Evolutionary conservation across 2,888 invertebrate species (phyloP).

Genomic region (Aphidoletes aphidimyza): DNA sequence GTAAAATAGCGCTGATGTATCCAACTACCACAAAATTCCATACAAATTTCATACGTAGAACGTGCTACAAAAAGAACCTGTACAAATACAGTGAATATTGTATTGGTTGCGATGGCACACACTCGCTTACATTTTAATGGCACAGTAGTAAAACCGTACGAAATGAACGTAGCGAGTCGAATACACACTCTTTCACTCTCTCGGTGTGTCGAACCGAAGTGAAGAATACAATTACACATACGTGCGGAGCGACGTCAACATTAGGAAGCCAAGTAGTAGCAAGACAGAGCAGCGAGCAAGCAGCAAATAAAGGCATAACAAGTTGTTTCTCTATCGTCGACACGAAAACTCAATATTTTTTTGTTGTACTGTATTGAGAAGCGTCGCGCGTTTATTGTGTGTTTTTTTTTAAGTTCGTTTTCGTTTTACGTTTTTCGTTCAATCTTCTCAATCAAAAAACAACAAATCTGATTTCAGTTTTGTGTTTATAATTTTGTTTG

Average conservation of each 20-base stretch:
- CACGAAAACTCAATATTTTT: constrained; percentile 50
- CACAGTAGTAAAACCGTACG: background rate
- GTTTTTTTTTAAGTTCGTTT: constrained; percentile 31
- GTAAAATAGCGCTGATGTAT: background rate
- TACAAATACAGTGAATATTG: too few species aligned
- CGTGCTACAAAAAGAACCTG: too few species aligned
- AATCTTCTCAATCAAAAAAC: background rate
- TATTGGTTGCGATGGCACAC: too few species aligned
- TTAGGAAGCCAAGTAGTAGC: constrained; percentile 21
- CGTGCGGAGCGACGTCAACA: constrained; percentile 8
- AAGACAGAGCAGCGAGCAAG: constrained; percentile 16
- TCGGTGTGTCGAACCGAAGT: too few species aligned
- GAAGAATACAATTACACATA: background rate
- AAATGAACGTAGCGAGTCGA: too few species aligned
- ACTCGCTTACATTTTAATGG: too few species aligned
- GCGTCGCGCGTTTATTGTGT: constrained; percentile 45
- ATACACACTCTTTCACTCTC: too few species aligned
- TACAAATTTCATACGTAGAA: background rate
- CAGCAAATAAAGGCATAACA: constrained; percentile 18
- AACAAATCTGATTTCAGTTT: background rate
- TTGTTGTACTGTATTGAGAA: background rate
- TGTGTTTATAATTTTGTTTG: background rate
- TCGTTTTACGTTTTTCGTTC: constrained; percentile 40
- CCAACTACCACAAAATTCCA: background rate
- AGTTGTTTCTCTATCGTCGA: constrained; percentile 25